phyloP scores from a whole-genome alignment of 2,888 invertebrate genomes.

The Adelphocoris suturalis region DNA sequence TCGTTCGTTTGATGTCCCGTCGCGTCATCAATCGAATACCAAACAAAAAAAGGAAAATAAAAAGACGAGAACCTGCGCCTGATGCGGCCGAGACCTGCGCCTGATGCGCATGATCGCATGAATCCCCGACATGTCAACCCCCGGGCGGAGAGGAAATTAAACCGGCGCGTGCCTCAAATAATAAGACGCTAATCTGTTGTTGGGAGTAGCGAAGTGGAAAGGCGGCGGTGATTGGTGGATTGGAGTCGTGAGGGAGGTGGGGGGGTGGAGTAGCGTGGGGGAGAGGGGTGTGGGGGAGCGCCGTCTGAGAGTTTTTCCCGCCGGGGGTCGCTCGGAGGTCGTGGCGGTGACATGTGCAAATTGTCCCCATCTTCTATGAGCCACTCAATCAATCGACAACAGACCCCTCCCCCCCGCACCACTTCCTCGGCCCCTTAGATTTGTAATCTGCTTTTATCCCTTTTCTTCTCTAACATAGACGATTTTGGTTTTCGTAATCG shows the following conservation, averaged over 20 bases:
- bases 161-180: conserved; percentile 39
- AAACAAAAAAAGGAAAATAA: neutral
- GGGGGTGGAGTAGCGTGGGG: no score
- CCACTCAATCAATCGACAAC: conserved; percentile 66
- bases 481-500: neutral
- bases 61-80: neutral
- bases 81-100: neutral
- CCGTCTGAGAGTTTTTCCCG: conserved; percentile 21
- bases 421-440: neutral
- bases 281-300: neutral
- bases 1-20: neutral
- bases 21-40: neutral
- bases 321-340: neutral
- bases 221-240: neutral
- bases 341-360: conserved; percentile 66
- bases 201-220: neutral
- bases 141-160: conserved; percentile 29
- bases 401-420: neutral
- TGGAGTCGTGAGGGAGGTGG: no score
- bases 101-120: conserved; percentile 7
- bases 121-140: conserved; percentile 20
- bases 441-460: conserved; percentile 57
- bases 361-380: conserved; percentile 64
- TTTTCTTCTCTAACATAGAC: conserved; percentile 42
- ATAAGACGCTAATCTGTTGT: conserved; percentile 32